A percentile compares a stretch with the other conserved stretches of the same genome.
phyloP scores from a whole-genome alignment of 2,797 vertebrate species.

The Nyctalus aviator region DNA sequence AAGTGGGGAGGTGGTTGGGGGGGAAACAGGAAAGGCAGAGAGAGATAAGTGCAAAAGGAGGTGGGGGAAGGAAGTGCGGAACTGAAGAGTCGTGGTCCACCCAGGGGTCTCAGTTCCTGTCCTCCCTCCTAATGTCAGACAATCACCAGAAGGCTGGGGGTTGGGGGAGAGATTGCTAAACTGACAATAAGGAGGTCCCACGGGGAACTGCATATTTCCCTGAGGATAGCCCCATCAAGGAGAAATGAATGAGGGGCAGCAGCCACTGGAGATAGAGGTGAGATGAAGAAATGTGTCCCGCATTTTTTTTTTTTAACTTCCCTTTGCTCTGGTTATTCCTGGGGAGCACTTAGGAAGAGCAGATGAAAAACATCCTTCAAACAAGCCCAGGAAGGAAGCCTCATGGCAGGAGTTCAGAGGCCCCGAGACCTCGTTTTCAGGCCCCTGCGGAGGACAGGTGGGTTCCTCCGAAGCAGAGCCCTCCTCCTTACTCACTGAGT shows the following conservation, averaged over 20 bases:
- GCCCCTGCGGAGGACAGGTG: neutral
- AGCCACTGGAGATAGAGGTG: neutral
- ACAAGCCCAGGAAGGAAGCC: neutral
- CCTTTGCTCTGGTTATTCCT: neutral
- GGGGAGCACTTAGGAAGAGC: neutral
- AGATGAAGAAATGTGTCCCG: neutral
- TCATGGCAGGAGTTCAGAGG: neutral
- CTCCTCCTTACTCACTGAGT: neutral
- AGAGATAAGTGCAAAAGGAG: neutral
- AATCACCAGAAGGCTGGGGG: neutral
- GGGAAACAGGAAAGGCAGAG: neutral
- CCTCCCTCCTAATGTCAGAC: neutral
- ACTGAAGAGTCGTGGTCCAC: fast-evolving
- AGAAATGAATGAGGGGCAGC: neutral
- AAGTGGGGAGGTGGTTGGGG: no score
- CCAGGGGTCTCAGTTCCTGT: neutral
- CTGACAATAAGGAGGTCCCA: fast-evolving
- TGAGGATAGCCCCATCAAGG: neutral
- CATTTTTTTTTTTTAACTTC: conserved; percentile 19
- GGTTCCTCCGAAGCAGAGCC: neutral
- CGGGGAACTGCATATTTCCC: neutral
- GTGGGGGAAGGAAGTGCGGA: neutral
- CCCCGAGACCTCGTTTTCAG: neutral
- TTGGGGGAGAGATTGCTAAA: neutral
- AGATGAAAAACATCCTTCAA: conserved; percentile 58